These are phyloP conservation scores for Byasa hedistus DNA, from an alignment of 2,888 invertebrate genomes.

Conservation along the genomic window DNA sequence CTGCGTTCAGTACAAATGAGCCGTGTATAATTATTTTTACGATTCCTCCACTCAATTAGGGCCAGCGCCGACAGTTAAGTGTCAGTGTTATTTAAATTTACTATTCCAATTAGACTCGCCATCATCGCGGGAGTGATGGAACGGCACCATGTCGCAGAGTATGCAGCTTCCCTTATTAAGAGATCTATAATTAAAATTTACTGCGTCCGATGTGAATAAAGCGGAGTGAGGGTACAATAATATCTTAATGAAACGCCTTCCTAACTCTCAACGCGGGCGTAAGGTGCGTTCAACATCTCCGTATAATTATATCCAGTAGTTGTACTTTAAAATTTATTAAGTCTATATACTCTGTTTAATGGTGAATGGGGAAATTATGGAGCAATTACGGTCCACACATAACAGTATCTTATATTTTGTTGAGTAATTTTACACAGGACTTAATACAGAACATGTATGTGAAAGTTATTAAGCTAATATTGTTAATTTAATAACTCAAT, in stretches of 20 bases:
- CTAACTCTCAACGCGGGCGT: slow-evolving; percentile 33
- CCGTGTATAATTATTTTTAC: slow-evolving; percentile 78
- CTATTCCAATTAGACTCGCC: slow-evolving; percentile 76
- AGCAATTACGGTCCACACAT: slow-evolving; percentile 19
- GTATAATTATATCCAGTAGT: slow-evolving; percentile 31
- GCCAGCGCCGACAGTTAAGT: slow-evolving; percentile 69
- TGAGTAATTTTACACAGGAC: slow-evolving; percentile 9
- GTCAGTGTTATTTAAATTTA: slow-evolving; percentile 79
- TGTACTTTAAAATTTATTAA: slow-evolving; percentile 29
- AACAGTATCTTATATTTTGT: slow-evolving; percentile 25
- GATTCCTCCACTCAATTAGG: slow-evolving; percentile 77
- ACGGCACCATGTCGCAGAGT: slow-evolving; percentile 65
- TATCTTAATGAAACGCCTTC: slow-evolving; percentile 39
- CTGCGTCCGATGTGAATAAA: slow-evolving; percentile 56
- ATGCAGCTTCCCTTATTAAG: slow-evolving; percentile 74
- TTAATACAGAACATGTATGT: neutral
- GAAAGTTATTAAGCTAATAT: neutral
- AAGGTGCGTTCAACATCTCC: slow-evolving; percentile 30
- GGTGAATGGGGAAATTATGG: slow-evolving; percentile 23
- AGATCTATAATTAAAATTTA: slow-evolving; percentile 77
- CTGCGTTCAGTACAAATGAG: slow-evolving; percentile 73
- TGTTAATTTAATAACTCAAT: neutral
- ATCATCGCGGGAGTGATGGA: slow-evolving; percentile 72
- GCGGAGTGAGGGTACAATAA: slow-evolving; percentile 40
- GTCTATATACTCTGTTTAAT: slow-evolving; percentile 29